phyloP scores from a whole-genome alignment of 1,140 invertebrate species.

The Daktulosphaira vitifoliae region DNA sequence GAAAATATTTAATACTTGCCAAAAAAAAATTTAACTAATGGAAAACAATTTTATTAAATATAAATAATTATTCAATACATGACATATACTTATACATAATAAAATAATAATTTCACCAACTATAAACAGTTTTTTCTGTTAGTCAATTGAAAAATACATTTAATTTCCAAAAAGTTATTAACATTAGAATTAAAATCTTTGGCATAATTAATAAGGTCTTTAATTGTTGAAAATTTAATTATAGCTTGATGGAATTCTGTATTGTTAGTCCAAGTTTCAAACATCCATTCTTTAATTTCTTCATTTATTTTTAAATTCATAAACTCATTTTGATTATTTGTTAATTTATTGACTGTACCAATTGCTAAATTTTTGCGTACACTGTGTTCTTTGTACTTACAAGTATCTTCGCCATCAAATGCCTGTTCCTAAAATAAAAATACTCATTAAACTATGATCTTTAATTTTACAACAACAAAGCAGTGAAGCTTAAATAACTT shows the following conservation, averaged over 20 bases:
- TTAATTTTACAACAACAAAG: no score
- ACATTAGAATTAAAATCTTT: neutral
- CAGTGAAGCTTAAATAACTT: no score
- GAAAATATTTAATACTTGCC: no score
- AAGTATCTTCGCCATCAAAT: constrained; percentile 11
- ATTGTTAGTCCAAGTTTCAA: neutral
- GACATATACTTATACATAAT: no score
- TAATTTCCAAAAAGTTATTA: neutral
- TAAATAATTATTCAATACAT: no score
- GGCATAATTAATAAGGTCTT: neutral
- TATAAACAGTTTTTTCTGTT: no score
- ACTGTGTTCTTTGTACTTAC: constrained; percentile 11
- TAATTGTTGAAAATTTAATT: neutral
- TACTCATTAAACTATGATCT: no score
- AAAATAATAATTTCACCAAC: no score
- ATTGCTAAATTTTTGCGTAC: neutral
- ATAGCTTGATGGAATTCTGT: neutral
- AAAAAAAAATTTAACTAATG: no score
- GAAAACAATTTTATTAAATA: no score
- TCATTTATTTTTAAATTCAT: neutral
- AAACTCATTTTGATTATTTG: neutral
- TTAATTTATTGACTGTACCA: neutral
- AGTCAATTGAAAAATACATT: no score
- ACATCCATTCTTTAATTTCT: neutral
- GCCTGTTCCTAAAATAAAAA: constrained; percentile 8